Evolutionary conservation across 1,140 invertebrate species (phyloP).

Genomic region (Macrobrachium nipponense): DNA sequence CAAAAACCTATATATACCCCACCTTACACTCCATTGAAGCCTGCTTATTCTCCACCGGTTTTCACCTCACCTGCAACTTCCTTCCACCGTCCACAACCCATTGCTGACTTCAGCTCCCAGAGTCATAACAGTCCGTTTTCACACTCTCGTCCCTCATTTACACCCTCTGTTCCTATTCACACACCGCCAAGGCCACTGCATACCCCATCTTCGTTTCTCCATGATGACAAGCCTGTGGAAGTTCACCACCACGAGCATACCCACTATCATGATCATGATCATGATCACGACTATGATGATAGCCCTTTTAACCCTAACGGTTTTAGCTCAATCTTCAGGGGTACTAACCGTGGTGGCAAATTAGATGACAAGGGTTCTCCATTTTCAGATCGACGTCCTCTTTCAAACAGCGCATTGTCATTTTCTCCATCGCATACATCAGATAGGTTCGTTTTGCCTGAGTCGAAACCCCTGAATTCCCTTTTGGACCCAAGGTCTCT

Average conservation of each 20-base stretch:
- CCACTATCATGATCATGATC: constrained; percentile 42
- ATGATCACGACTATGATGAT: constrained; percentile 14
- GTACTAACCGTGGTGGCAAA: background rate
- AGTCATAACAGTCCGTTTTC: background rate
- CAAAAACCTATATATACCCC: constrained; percentile 19
- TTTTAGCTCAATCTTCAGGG: background rate
- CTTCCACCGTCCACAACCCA: background rate
- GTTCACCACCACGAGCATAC: constrained; percentile 49
- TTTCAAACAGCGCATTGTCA: too few species aligned
- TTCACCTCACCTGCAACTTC: background rate
- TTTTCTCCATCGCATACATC: background rate
- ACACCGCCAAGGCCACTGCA: background rate
- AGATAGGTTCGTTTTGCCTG: background rate
- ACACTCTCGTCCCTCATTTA: background rate
- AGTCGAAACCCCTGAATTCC: background rate
- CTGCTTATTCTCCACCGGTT: background rate
- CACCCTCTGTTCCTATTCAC: background rate
- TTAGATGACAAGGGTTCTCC: background rate
- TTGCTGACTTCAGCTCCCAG: background rate
- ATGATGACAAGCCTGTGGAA: constrained; percentile 6
- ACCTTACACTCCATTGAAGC: background rate
- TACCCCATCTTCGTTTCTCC: background rate
- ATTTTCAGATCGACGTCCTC: too few species aligned
- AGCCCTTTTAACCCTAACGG: background rate
- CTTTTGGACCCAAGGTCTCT: background rate